phyloP scores from a whole-genome alignment of 2,888 invertebrate genomes.

The Odiellus spinosus region DNA sequence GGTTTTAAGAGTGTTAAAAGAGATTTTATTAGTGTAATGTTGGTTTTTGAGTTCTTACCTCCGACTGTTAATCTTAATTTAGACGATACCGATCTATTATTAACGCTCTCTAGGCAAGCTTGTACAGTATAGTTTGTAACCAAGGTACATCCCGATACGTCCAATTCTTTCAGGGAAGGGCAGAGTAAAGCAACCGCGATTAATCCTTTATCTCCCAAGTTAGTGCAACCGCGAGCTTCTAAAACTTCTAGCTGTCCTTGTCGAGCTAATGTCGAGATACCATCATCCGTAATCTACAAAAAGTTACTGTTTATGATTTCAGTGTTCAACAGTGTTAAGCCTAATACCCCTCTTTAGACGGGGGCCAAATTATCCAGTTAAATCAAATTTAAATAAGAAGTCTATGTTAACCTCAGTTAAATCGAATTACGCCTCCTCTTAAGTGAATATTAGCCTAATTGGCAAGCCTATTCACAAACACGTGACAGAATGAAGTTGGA shows the following conservation, averaged over 20 bases:
- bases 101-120: constrained; percentile 13
- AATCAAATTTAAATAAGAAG: no score
- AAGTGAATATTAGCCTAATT: no score
- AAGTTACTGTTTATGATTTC: neutral
- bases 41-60: constrained; percentile 5
- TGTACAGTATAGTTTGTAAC: constrained; percentile 15
- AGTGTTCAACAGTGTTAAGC: no score
- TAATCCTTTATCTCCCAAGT: constrained; percentile 16
- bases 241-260: constrained; percentile 12
- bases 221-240: constrained; percentile 10
- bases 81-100: constrained; percentile 9
- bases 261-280: constrained; percentile 12
- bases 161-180: constrained; percentile 11
- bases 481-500: no score
- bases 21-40: neutral
- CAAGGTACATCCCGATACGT: constrained; percentile 14
- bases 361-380: no score
- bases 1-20: neutral
- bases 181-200: constrained; percentile 11
- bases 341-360: no score
- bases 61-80: constrained; percentile 9
- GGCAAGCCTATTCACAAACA: no score
- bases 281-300: constrained; percentile 15
- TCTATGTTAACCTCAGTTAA: no score
- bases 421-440: no score